These are phyloP conservation scores for Anas platyrhynchos DNA, from an alignment of 2,113 vertebrate species.

Conservation along the genomic window DNA sequence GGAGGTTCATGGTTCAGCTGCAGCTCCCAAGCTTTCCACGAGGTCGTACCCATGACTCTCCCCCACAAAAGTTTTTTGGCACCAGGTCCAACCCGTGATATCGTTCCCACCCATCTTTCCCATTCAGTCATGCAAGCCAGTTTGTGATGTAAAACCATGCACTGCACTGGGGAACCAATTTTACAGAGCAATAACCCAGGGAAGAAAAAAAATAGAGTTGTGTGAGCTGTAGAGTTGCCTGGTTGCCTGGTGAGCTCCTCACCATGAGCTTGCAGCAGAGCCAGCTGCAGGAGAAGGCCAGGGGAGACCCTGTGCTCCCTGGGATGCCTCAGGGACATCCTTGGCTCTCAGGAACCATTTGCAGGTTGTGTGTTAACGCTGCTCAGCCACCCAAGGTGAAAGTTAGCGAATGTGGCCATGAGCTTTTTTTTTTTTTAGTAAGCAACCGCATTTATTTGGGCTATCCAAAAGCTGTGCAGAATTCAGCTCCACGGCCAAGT, in stretches of 20 bases:
- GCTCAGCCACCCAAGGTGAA: background rate
- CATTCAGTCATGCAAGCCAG: background rate
- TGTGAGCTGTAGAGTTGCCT: background rate
- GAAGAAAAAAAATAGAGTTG: background rate
- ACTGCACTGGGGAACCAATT: rapidly evolving
- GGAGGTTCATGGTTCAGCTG: background rate
- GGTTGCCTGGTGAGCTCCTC: background rate
- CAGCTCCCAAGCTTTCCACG: background rate
- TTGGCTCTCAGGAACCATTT: background rate
- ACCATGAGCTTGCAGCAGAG: no score
- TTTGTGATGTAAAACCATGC: background rate
- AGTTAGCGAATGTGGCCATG: rapidly evolving
- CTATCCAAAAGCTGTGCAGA: background rate
- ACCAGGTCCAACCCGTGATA: background rate
- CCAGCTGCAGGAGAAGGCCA: no score
- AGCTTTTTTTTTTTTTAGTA: background rate
- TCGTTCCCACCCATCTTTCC: background rate
- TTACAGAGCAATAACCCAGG: background rate
- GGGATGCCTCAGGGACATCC: background rate
- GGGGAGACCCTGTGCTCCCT: no score
- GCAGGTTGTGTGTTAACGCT: background rate
- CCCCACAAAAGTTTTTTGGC: background rate
- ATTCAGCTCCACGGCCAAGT: background rate
- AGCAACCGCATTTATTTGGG: rapidly evolving
- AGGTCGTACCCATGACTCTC: background rate